These are phyloP conservation scores for Rhagoletis pomonella DNA, from an alignment of 1,140 invertebrate genomes.

Conservation along the genomic window DNA sequence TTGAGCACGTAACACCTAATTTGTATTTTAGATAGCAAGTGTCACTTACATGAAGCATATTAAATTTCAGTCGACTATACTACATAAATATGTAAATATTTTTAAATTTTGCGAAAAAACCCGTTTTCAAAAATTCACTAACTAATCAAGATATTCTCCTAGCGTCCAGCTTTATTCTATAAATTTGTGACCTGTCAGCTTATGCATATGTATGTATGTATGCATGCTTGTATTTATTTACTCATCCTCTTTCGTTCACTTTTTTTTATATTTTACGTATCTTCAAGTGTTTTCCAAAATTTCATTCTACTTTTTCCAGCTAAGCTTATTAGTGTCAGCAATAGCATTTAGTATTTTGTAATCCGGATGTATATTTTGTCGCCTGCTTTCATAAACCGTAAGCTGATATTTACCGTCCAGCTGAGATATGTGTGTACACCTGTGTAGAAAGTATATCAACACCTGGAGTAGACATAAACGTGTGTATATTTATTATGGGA, in stretches of 20 bases:
- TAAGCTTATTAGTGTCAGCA: conserved; percentile 29
- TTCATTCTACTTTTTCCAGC: background rate
- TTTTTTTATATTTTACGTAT: background rate
- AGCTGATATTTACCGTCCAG: background rate
- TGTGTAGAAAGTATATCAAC: background rate
- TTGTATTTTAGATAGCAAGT: too few relatives aligned
- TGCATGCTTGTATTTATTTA: background rate
- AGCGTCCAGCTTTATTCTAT: background rate
- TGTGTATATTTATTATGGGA: background rate
- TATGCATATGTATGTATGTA: background rate
- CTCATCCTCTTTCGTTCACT: background rate
- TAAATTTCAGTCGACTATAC: too few relatives aligned
- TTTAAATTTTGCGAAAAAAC: too few relatives aligned
- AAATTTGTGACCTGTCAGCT: background rate
- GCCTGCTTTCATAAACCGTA: conserved; percentile 12
- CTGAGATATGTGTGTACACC: background rate
- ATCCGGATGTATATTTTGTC: background rate
- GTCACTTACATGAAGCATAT: too few relatives aligned
- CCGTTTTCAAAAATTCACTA: too few relatives aligned
- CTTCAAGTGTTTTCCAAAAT: conserved; percentile 13
- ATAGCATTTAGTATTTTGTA: conserved; percentile 6
- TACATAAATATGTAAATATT: too few relatives aligned
- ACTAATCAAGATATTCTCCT: too few relatives aligned
- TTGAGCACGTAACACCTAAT: too few relatives aligned
- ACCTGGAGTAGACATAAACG: background rate